Evolutionary conservation across 2,888 invertebrate genomes (phyloP), one percentile per base, ranked within the genome.

Genomic region (Cancer borealis): DNA sequence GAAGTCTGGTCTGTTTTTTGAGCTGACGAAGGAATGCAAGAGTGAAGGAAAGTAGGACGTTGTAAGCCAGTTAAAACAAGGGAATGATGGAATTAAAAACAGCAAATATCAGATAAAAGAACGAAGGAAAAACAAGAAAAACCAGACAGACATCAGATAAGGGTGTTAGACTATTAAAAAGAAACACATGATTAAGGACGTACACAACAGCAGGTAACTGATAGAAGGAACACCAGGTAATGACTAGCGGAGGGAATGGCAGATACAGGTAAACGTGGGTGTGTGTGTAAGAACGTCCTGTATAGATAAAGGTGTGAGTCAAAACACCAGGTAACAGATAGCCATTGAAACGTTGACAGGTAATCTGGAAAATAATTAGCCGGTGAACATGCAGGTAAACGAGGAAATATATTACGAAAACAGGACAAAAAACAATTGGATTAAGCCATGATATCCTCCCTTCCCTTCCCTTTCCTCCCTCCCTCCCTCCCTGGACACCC

Each of bases 361-460:
- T 66, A 66, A 66, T 66, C n/a, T n/a, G 21, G 8, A 66, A 66
- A 66, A 66, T n/a, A 66, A 66, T 66, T 66, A 66, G 66, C 21
- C 5, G 66, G 66, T 66, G 66, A 66, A 66, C 66, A n/a, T 66
- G n/a, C 66, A 66, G 66, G 66, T 66, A 66, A 66, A n/a, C 66
- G n/a, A 66, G 66, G n/a, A 66, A 66, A 66, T 66, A n/a, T 66
- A 66, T 66, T 21, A 66, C 21, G 66, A 17, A 66, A 6, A 66
- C 66, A 66, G n/a, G n/a, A 21, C n/a, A 66, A 66, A 66, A 66
- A 66, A n/a, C 39, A 39, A 39, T 39, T 39, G 66, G 66, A 66
- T 66, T 66, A n/a, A 66, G 66, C 66, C n/a, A 66, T 66, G 66
- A 66, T 66, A n/a, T 21, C 66, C n/a, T 66, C n/a, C 66, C 17